Conservation (phyloP, 2,888 invertebrate genomes). For the Limnephilus auricula region DNA sequence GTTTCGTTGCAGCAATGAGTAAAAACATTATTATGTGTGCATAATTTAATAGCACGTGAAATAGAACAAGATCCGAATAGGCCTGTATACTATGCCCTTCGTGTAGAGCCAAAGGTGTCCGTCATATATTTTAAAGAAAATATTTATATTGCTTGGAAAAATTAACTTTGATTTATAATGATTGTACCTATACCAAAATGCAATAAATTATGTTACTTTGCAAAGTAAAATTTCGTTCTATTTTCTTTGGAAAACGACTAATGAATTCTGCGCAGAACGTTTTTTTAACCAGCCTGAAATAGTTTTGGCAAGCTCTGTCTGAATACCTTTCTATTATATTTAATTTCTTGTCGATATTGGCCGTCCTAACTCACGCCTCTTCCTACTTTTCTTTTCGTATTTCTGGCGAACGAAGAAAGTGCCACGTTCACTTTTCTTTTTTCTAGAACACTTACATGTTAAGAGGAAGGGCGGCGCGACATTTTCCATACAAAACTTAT, state of each 20-base stretch:
- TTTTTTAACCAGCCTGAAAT: conserved; percentile 13
- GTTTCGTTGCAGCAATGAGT: background rate
- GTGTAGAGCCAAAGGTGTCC: too few species aligned
- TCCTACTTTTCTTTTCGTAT: background rate
- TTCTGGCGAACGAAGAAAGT: background rate
- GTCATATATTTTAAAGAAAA: too few species aligned
- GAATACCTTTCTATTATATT: background rate
- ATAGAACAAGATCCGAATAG: background rate
- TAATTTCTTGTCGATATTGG: background rate
- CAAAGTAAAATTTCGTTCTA: background rate
- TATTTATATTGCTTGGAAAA: too few species aligned
- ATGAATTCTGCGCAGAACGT: background rate
- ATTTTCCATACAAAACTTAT: too few species aligned
- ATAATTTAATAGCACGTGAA: background rate
- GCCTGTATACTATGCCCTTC: too few species aligned
- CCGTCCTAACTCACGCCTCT: background rate
- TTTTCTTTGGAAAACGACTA: background rate
- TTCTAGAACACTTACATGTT: background rate
- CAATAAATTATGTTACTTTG: too few species aligned
- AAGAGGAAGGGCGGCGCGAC: too few species aligned
- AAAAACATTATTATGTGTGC: background rate
- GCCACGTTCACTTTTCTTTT: background rate
- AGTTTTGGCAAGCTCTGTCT: conserved; percentile 16
- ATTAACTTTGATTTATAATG: too few species aligned
- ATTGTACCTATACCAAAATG: too few species aligned